Base-by-base conservation (phyloP, 2,113 vertebrate species). In the Tangachromis dhanisi region DNA sequence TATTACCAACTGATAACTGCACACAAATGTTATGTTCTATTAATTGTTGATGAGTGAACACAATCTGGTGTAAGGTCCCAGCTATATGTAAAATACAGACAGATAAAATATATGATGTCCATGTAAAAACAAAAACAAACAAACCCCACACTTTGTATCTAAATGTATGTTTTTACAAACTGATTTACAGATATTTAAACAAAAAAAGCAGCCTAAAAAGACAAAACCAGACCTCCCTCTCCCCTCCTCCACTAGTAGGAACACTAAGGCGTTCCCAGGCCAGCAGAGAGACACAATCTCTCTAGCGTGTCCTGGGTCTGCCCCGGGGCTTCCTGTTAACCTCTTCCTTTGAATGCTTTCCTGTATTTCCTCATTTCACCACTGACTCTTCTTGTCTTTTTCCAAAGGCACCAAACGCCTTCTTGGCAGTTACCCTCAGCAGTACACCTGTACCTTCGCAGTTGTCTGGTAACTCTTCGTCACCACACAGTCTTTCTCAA, bases 21-120 rank as follows among this genome's bases (percentile, higher is more conserved):
- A 33, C 66, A 76, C 14, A 35, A 16, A 71, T 51, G 6, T 24
- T 16, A 40, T 83, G 31, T 35, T 81, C 47, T 24, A 29, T 49
- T 42, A 17, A 45, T 17, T 17, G 16, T 4, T 55, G 14, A 85
- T 47, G 29, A 12, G 13, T 38, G n/a, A 63, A 51, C 7, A 21
- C 47, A 38, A 5, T 55, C n/a, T 42, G 61, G 80, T 76, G 35
- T 40, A 85, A 81, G 61, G 73, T 57, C n/a, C 16, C 29, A 85
- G 71, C 35, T 80, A 33, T 33, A 33, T 26, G 17, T 26, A 51
- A 89, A 33, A 80, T 81, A 81, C 10, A 40, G 24, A 73, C 8
- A 24, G 81, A 54, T 38, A 66, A 42, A 45, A 71, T 79, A 59
- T 31, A 63, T 24, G 42, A 17, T 51, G 26, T 78, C 45, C 26